Percentiles rank a stretch among this genome's conserved stretches.
phyloP scores from a whole-genome alignment of 1,140 invertebrate genomes.

The Drosophila sp. region DNA sequence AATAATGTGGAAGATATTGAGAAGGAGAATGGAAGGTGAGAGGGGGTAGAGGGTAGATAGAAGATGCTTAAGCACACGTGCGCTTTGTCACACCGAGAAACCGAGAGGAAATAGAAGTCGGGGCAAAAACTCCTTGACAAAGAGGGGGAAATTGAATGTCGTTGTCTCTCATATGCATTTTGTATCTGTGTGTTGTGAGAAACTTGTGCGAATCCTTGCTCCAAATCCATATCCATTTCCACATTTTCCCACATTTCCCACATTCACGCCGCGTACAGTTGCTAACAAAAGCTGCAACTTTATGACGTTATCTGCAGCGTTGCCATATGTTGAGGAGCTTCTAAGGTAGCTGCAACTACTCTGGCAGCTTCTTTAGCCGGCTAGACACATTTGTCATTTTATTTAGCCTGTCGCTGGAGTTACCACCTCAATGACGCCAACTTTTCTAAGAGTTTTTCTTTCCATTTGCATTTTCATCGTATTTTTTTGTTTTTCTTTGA shows the following conservation, averaged over 20 bases:
- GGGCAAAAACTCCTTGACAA: slow-evolving; percentile 13
- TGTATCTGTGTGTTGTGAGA: slow-evolving; percentile 15
- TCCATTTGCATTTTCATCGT: slow-evolving; percentile 4
- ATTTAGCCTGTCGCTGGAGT: slow-evolving; percentile 25
- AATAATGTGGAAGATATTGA: not conserved
- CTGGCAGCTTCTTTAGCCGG: slow-evolving; percentile 34
- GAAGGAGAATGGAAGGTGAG: not conserved
- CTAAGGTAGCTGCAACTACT: slow-evolving; percentile 1
- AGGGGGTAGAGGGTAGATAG: not conserved
- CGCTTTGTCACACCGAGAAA: slow-evolving; percentile 37
- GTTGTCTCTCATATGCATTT: slow-evolving; percentile 28
- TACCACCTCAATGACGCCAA: slow-evolving; percentile 26
- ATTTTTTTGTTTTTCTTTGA: not conserved
- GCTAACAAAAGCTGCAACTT: slow-evolving; percentile 29
- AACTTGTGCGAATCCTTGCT: slow-evolving; percentile 27
- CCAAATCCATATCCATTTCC: slow-evolving; percentile 17
- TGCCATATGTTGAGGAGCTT: slow-evolving; percentile 41
- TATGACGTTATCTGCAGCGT: slow-evolving; percentile 57
- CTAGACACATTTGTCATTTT: slow-evolving; percentile 78
- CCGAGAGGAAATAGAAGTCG: slow-evolving; percentile 29
- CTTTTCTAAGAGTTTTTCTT: slow-evolving; percentile 5
- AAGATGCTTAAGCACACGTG: slow-evolving; percentile 37
- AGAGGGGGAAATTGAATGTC: not conserved
- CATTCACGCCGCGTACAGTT: slow-evolving; percentile 17
- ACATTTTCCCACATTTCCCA: slow-evolving; percentile 9